These are phyloP conservation scores for Girardinichthys multiradiatus DNA, from an alignment of 2,113 vertebrate species.

Conservation along the genomic window DNA sequence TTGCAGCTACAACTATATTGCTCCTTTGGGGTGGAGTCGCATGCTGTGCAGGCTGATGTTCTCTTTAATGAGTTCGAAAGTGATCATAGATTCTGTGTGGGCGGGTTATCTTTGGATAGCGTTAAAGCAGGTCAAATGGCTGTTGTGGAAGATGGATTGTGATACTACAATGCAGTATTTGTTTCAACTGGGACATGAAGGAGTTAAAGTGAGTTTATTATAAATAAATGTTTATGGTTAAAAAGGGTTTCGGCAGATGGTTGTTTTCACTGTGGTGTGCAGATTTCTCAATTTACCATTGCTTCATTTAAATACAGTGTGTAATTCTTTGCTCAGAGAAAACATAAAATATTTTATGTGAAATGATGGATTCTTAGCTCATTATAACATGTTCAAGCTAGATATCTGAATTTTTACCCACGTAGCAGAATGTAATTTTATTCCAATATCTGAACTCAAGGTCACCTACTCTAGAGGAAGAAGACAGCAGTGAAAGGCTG, in stretches of 20 bases:
- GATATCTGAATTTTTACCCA: conserved; percentile 20
- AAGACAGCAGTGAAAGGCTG: conserved; percentile 7
- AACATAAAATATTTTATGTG: conserved; percentile 11
- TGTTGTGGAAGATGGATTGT: conserved; percentile 61
- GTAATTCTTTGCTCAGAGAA: conserved; percentile 24
- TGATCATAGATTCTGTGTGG: conserved; percentile 51
- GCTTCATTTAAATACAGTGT: conserved; percentile 46
- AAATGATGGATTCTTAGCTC: conserved; percentile 27
- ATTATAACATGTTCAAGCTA: conserved; percentile 28
- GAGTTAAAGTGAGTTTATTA: conserved; percentile 56
- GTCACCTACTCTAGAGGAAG: conserved; percentile 20
- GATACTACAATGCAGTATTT: conserved; percentile 47
- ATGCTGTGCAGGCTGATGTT: conserved; percentile 47
- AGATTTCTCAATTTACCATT: conserved; percentile 11
- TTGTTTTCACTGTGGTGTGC: conserved; percentile 24
- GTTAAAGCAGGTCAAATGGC: conserved; percentile 70
- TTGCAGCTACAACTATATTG: conserved; percentile 29
- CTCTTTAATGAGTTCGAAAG: conserved; percentile 61
- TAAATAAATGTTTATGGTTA: conserved; percentile 56
- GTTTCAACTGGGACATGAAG: conserved; percentile 48
- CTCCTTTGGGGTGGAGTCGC: conserved; percentile 16
- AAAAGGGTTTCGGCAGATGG: conserved; percentile 59
- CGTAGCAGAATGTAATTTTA: conserved; percentile 23
- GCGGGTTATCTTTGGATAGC: conserved; percentile 61
- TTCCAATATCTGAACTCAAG: conserved; percentile 47